Conservation (phyloP, 64 coral and sea anemone genomes). For the Hydrozoanthus tunicans region DNA sequence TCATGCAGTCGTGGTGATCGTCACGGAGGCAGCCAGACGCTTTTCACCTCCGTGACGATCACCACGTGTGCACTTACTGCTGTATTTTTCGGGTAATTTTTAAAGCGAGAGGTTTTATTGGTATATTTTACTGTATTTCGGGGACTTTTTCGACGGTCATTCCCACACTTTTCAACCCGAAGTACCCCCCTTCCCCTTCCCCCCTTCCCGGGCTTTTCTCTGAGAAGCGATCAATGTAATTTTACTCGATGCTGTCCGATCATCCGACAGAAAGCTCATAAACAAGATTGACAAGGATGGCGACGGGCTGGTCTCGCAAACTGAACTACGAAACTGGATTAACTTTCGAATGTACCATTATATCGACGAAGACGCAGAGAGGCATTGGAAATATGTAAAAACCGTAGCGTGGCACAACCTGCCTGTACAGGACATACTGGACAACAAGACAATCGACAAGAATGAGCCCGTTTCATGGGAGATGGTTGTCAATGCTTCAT, state of each 20-base stretch:
- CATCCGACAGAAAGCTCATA: slow-evolving; percentile 77
- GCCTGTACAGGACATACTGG: slow-evolving; percentile 34
- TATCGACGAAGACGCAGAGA: slow-evolving; percentile 88
- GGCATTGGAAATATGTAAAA: slow-evolving; percentile 81
- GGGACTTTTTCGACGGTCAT: no score
- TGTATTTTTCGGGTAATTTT: no score
- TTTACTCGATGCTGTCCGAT: not conserved
- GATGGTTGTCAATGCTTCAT: slow-evolving; percentile 73
- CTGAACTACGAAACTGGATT: slow-evolving; percentile 87
- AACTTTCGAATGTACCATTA: slow-evolving; percentile 77
- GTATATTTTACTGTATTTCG: no score
- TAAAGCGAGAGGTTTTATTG: no score
- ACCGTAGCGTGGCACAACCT: slow-evolving; percentile 54
- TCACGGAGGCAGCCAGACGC: no score
- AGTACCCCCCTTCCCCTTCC: no score
- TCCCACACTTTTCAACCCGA: no score
- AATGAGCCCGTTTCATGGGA: slow-evolving; percentile 71
- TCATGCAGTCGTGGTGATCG: no score
- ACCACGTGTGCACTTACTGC: no score
- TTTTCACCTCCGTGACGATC: no score
- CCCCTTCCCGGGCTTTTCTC: not conserved
- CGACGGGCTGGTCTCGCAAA: slow-evolving; percentile 55
- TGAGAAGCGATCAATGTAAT: not conserved
- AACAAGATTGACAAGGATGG: slow-evolving; percentile 91
- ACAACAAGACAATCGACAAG: slow-evolving; percentile 55